Base-by-base conservation (phyloP, 2,888 invertebrate genomes). In the Micropterix aruncella region DNA sequence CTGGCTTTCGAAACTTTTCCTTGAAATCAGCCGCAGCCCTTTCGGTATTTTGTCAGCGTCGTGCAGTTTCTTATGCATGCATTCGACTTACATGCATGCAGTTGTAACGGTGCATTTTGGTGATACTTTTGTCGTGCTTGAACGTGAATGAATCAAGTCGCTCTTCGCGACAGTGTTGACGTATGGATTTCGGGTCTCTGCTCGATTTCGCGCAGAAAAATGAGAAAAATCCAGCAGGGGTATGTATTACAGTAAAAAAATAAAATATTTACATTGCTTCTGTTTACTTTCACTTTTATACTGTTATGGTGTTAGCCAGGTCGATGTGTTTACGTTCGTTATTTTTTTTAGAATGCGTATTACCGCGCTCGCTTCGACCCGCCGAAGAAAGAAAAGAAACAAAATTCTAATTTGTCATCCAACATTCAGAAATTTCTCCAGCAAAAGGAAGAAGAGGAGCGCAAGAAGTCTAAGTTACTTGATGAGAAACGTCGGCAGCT, bases 361-460 rank as follows among this genome's bases (percentile, higher is more conserved):
- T 90, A 89, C 57, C 82, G 79, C 55, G 83, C 88, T 2, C 80
- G 82, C 52, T 89, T 84, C 58, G 77, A 82, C 49, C 85, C 90
- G 2, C 87, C 89, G 0, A 88, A 88, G 57, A 90, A 88, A 56
- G 79, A 82, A 54, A 73, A 76, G 37, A 80, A 82, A 53, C 74
- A 78, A 44, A 76, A 73, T 50, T 74, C 74, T 54, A 68, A 65
- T 47, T 66, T 91, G 4, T 88, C 89, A 0, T 77, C 74, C 1
- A 88, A 88, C 53, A 83, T 92, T 42, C 82, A 85, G 58, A 87
- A 82, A 58, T 92, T 91, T 61, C 65, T 91, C 15, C 85, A 81
- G 1, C 81, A 81, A 53, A 85, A 83, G 56, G 87, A 89, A 57
- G 80, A 81, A 47, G 90, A 91, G 57, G 88, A 90, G 54, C 74